Percentiles rank a stretch among this genome's conserved stretches.
These are phyloP conservation scores for Lasioglossum leucozonium DNA, from an alignment of 2,888 invertebrate species.

Conservation along the genomic window DNA sequence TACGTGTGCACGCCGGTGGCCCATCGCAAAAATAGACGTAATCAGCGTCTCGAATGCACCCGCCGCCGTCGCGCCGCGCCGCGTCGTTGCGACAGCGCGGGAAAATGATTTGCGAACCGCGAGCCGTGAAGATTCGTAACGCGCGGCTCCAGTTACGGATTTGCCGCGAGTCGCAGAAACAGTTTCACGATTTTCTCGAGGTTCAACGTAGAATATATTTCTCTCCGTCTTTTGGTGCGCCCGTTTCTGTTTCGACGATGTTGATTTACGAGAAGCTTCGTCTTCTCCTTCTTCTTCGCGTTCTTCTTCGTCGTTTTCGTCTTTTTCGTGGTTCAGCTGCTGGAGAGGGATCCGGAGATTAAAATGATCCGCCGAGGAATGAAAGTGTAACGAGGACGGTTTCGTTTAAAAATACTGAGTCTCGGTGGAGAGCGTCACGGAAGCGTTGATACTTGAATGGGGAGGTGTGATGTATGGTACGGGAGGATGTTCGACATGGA, in stretches of 20 bases:
- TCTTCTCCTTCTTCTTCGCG: background rate
- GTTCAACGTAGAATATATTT: too few relatives aligned
- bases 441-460: slow-evolving; percentile 3
- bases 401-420: slow-evolving; percentile 3
- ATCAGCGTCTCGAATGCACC: slow-evolving; percentile 23
- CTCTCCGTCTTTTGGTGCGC: background rate
- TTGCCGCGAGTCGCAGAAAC: background rate
- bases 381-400: slow-evolving; percentile 10
- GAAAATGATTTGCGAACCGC: slow-evolving; percentile 7
- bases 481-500: background rate
- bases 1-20: slow-evolving; percentile 9
- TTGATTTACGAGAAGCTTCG: slow-evolving; percentile 1
- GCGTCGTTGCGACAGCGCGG: slow-evolving; percentile 11
- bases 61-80: background rate
- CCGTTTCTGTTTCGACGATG: background rate
- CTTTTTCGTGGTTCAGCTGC: background rate
- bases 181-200: background rate
- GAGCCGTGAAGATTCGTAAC: background rate
- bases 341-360: background rate
- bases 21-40: slow-evolving; percentile 37
- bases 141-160: background rate
- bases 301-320: background rate
- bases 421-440: background rate
- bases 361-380: slow-evolving; percentile 1
- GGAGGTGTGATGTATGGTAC: background rate